These are phyloP conservation scores for Lota lota DNA, from an alignment of 2,113 vertebrate genomes.

Conservation along the genomic window DNA sequence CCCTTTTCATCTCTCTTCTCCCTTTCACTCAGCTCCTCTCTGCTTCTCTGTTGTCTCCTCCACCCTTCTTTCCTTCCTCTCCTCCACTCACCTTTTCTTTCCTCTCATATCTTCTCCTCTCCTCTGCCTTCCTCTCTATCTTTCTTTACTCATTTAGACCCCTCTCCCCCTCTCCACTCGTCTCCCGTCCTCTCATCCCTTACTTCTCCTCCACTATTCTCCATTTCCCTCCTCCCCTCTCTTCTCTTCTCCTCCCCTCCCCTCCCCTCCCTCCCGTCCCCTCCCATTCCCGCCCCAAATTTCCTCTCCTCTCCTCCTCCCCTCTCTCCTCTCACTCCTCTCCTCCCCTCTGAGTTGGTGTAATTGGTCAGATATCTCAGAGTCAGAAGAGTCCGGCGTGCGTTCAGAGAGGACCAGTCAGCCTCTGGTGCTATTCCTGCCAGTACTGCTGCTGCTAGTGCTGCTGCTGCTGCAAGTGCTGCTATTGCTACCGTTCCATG, in stretches of 20 bases:
- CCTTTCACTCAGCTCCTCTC: background rate
- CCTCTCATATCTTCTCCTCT: background rate
- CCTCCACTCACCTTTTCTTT: background rate
- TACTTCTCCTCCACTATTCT: background rate
- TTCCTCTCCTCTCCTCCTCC: background rate
- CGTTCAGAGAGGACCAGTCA: no score
- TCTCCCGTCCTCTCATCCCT: background rate
- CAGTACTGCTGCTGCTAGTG: no score
- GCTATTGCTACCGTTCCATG: constrained; percentile 40
- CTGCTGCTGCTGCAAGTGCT: no score
- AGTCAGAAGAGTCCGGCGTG: no score
- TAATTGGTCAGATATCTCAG: no score
- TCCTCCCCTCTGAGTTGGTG: no score
- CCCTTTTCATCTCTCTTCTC: background rate
- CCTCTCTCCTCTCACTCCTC: background rate
- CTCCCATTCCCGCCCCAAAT: background rate
- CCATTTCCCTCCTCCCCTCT: background rate
- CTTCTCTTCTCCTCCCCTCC: background rate
- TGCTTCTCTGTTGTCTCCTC: no score
- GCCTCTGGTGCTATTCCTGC: no score
- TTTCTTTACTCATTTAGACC: background rate
- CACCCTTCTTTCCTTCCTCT: background rate
- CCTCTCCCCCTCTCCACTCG: background rate
- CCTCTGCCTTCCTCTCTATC: background rate
- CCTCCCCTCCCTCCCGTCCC: background rate